Percentiles rank a stretch among this genome's conserved stretches.
phyloP scores from a whole-genome alignment of 2,888 invertebrate genomes.

The Polia nebulosa region DNA sequence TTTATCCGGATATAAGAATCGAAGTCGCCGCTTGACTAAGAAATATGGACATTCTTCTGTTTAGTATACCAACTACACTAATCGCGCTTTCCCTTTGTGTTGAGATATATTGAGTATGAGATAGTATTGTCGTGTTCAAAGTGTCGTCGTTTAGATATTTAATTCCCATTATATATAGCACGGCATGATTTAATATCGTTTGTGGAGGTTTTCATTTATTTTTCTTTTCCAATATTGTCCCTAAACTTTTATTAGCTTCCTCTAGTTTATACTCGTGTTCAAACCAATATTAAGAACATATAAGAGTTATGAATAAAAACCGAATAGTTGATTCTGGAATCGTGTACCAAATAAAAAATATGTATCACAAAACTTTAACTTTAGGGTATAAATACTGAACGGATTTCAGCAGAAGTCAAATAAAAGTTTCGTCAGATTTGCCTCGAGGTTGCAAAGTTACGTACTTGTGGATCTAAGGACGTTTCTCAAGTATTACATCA shows the following conservation, averaged over 20 bases:
- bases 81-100: neutral
- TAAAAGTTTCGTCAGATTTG: conserved; percentile 43
- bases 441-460: conserved; percentile 44
- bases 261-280: conserved; percentile 18
- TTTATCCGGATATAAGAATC: conserved; percentile 26
- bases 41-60: conserved; percentile 34
- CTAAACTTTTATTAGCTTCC: conserved; percentile 6
- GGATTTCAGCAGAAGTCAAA: conserved; percentile 48
- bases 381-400: conserved; percentile 38
- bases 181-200: neutral
- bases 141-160: conserved; percentile 11
- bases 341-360: conserved; percentile 36
- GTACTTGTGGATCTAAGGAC: conserved; percentile 29
- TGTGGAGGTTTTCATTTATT: neutral
- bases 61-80: conserved; percentile 2
- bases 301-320: conserved; percentile 29
- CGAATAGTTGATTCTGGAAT: conserved; percentile 25
- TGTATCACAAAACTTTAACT: conserved; percentile 20
- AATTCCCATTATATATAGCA: neutral
- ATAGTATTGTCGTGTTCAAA: conserved; percentile 4
- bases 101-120: conserved; percentile 4
- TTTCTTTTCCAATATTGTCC: neutral
- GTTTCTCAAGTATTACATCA: conserved; percentile 48
- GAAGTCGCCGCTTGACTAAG: conserved; percentile 29
- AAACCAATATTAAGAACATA: neutral